These are phyloP conservation scores for Candoia aspera DNA, from an alignment of 2,113 vertebrate species.

Conservation along the genomic window DNA sequence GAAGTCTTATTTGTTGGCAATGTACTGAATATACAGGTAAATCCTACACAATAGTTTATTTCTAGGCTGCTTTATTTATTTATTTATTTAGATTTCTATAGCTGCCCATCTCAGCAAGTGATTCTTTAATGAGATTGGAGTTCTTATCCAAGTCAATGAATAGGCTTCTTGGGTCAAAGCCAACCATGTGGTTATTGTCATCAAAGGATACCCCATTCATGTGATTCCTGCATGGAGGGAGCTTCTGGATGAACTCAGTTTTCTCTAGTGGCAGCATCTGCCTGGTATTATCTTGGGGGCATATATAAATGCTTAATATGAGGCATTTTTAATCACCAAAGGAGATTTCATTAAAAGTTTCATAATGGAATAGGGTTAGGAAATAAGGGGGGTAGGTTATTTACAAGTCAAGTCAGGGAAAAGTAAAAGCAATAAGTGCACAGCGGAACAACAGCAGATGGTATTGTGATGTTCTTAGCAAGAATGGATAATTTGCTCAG, in stretches of 20 bases:
- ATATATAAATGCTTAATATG: not conserved
- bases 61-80: not conserved
- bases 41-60: not conserved
- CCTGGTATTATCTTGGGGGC: not conserved
- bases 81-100: too few species aligned
- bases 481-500: rapidly evolving
- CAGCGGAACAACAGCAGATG: not conserved
- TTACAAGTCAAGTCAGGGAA: conserved; percentile 27
- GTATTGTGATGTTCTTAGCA: conserved; percentile 30
- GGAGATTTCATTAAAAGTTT: not conserved
- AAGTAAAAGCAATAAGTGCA: not conserved
- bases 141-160: not conserved
- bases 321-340: not conserved
- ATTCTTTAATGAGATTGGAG: not conserved
- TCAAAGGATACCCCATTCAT: not conserved
- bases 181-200: not conserved
- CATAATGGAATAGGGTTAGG: not conserved
- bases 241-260: not conserved
- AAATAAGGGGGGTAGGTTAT: not conserved
- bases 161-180: not conserved
- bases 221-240: not conserved
- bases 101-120: too few species aligned
- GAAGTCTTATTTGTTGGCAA: not conserved
- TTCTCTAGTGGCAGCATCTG: not conserved
- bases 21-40: not conserved